Conservation (phyloP, 2,113 vertebrate species). For the Isichthys henryi region DNA sequence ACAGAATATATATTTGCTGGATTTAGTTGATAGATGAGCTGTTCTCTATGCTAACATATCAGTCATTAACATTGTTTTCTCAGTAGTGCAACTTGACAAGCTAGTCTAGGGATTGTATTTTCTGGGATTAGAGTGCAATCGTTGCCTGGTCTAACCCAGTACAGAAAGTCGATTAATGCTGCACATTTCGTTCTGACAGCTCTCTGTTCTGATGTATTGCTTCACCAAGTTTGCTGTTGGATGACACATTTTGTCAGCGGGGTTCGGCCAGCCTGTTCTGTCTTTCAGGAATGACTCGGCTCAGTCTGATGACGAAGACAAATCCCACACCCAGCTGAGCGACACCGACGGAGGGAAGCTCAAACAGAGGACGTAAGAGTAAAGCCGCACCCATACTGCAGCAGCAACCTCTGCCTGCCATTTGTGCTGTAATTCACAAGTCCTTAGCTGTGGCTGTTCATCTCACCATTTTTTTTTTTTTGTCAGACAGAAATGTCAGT, state of each 20-base stretch:
- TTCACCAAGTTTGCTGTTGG: neutral
- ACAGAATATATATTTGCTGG: neutral
- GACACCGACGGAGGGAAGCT: conserved; percentile 89
- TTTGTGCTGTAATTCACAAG: neutral
- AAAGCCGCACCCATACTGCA: neutral
- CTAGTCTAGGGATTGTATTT: neutral
- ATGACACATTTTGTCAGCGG: neutral
- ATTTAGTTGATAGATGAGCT: neutral
- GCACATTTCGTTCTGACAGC: neutral
- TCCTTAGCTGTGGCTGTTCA: neutral
- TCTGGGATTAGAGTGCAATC: neutral
- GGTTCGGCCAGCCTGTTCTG: conserved; percentile 5
- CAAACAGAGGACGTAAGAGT: conserved; percentile 91
- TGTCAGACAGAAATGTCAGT: neutral
- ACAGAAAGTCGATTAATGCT: neutral
- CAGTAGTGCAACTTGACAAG: neutral
- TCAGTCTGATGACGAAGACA: conserved; percentile 96
- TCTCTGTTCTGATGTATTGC: neutral
- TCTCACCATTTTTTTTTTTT: neutral
- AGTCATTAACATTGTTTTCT: neutral
- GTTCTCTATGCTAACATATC: neutral
- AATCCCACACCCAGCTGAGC: conserved; percentile 70
- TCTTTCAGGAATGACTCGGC: conserved; percentile 80
- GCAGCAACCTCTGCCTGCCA: neutral
- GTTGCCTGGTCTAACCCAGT: neutral